Percentiles rank a stretch among this genome's conserved stretches.
Evolutionary conservation across 2,888 invertebrate genomes (phyloP).

Genomic region (Oscheius sp.): DNA sequence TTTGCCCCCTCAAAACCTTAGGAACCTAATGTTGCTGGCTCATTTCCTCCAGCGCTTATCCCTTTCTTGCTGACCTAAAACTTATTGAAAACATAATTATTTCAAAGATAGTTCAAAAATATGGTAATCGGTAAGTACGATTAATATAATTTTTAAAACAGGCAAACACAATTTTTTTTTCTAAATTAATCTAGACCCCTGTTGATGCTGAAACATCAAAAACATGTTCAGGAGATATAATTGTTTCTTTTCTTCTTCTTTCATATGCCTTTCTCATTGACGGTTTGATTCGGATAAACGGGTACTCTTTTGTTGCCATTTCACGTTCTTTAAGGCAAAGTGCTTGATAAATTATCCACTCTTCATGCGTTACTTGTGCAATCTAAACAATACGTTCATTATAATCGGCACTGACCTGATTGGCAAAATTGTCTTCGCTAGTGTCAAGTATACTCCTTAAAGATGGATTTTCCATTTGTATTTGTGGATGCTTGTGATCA

Average conservation of each 20-base stretch:
- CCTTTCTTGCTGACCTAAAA: not conserved
- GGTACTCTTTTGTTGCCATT: slow-evolving; percentile 56
- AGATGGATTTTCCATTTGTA: slow-evolving; percentile 48
- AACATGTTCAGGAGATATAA: slow-evolving; percentile 8
- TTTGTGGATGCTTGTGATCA: slow-evolving; percentile 60
- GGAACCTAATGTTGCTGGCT: not conserved
- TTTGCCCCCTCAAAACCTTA: not conserved
- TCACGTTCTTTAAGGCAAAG: slow-evolving; percentile 44
- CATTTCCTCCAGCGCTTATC: not conserved
- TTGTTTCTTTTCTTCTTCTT: slow-evolving; percentile 35
- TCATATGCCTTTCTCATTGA: slow-evolving; percentile 60
- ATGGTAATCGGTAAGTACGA: not conserved
- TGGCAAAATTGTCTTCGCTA: slow-evolving; percentile 51
- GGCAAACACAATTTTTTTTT: not conserved
- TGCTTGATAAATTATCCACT: slow-evolving; percentile 51
- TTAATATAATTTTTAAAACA: not conserved
- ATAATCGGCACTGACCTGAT: slow-evolving; percentile 32
- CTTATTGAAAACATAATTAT: not conserved
- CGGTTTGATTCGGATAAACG: slow-evolving; percentile 62
- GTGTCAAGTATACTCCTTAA: slow-evolving; percentile 46
- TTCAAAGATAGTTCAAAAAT: not conserved
- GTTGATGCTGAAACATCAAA: slow-evolving; percentile 22
- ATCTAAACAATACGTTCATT: slow-evolving; percentile 33
- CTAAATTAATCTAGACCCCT: not conserved
- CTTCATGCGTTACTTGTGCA: slow-evolving; percentile 51